Evolutionary conservation across 2,113 vertebrate species (phyloP).

Genomic region (Eulemur macaco): DNA sequence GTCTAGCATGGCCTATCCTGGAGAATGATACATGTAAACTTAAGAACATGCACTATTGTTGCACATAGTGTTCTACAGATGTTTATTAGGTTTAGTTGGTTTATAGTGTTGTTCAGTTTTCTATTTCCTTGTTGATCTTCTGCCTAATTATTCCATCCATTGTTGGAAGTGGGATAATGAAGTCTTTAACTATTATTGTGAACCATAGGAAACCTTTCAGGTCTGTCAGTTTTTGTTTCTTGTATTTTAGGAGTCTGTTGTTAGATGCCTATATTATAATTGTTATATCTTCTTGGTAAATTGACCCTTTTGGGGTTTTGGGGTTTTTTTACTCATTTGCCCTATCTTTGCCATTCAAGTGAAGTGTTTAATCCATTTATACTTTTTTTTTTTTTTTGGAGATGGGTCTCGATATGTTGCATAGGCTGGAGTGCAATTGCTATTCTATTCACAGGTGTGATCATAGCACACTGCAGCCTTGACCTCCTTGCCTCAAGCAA

Average conservation of each 20-base stretch:
- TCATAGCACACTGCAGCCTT: not conserved
- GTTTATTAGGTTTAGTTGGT: not conserved
- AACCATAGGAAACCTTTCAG: not conserved
- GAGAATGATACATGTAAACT: not conserved
- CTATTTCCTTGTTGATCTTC: not conserved
- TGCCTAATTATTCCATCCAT: not conserved
- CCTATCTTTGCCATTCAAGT: not conserved
- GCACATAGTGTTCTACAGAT: not conserved
- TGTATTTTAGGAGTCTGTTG: not conserved
- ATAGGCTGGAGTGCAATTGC: not conserved
- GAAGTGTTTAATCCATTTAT: not conserved
- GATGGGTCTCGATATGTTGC: not conserved
- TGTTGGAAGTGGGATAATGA: not conserved
- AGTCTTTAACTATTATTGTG: not conserved
- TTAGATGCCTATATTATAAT: not conserved
- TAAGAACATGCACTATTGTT: not conserved
- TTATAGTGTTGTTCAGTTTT: not conserved
- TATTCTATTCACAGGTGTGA: not conserved
- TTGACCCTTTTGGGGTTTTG: not conserved
- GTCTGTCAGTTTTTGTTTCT: not conserved
- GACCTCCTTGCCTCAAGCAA: not conserved
- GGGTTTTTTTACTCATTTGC: not conserved
- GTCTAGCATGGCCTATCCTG: not conserved
- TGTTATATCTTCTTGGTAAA: not conserved
- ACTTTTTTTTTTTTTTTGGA: not conserved